Evolutionary conservation across 2,797 vertebrate genomes (phyloP).

Genomic region (Syngnathus acus): DNA sequence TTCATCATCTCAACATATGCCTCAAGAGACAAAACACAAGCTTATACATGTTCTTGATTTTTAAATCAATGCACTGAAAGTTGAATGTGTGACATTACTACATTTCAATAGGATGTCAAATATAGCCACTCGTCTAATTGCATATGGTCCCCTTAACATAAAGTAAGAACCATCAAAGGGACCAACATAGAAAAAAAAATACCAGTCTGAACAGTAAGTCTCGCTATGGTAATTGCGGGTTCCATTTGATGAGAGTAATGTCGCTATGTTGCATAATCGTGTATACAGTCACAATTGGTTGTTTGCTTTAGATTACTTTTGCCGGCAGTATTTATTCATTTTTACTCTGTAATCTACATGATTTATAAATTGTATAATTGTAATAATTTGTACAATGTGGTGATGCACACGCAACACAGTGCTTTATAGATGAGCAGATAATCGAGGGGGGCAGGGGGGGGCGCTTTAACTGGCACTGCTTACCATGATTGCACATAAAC

Average conservation of each 20-base stretch:
- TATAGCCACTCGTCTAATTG: not conserved
- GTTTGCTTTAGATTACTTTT: constrained; percentile 68
- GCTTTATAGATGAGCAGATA: constrained; percentile 24
- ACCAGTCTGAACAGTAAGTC: constrained; percentile 26
- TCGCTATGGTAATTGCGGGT: constrained; percentile 61
- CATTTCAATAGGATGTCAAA: not conserved
- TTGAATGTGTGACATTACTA: not conserved
- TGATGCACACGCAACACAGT: constrained; percentile 31
- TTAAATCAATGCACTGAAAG: not conserved
- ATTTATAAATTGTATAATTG: constrained; percentile 43
- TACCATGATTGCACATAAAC: not conserved
- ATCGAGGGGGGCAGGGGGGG: constrained; percentile 10
- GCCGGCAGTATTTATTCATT: constrained; percentile 61
- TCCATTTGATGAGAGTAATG: constrained; percentile 61
- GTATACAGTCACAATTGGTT: constrained; percentile 67
- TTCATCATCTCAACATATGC: not conserved
- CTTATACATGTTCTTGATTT: not conserved
- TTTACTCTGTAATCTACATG: constrained; percentile 58
- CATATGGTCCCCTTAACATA: not conserved
- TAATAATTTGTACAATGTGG: constrained; percentile 12
- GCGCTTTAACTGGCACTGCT: constrained; percentile 15
- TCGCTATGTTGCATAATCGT: constrained; percentile 65
- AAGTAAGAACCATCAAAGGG: constrained; percentile 27
- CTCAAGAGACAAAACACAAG: not conserved
- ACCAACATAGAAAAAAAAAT: constrained; percentile 35